Evolutionary conservation across 2,797 vertebrate genomes (phyloP).

Genomic region (Stomatorhinus walkeri): DNA sequence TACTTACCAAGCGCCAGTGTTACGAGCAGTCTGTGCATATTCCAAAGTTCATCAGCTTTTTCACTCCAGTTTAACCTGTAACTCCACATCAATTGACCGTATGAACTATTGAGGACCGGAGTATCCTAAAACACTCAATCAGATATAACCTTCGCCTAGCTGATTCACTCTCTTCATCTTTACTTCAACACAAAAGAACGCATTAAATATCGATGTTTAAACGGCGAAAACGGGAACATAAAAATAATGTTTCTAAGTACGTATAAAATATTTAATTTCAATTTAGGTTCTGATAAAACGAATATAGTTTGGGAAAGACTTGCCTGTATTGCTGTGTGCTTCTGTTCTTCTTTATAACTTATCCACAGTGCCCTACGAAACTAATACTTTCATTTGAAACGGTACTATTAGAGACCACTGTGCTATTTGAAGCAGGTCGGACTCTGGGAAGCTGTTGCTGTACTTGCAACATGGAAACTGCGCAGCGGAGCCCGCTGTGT

Average conservation of each 20-base stretch:
- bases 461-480: constrained; percentile 22
- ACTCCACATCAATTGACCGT: constrained; percentile 13
- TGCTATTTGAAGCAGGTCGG: constrained; percentile 25
- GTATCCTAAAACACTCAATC: neutral
- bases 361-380: neutral
- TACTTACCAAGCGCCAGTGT: constrained; percentile 55
- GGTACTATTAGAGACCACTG: neutral
- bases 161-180: neutral
- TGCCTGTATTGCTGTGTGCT: neutral
- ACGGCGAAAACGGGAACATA: neutral
- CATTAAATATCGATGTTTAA: neutral
- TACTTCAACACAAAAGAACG: neutral
- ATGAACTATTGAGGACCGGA: neutral
- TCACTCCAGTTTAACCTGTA: constrained; percentile 18
- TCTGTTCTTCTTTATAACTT: constrained; percentile 18
- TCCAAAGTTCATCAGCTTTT: constrained; percentile 34
- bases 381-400: constrained; percentile 7
- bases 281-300: neutral
- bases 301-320: neutral
- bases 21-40: constrained; percentile 49
- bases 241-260: neutral
- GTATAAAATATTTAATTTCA: neutral
- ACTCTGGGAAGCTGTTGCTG: constrained; percentile 29
- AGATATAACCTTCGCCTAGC: neutral
- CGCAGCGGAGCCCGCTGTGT: constrained; percentile 19